Evolutionary conservation across 2,888 invertebrate species (phyloP).

Genomic region (Caenorhabditis auriculariae): DNA sequence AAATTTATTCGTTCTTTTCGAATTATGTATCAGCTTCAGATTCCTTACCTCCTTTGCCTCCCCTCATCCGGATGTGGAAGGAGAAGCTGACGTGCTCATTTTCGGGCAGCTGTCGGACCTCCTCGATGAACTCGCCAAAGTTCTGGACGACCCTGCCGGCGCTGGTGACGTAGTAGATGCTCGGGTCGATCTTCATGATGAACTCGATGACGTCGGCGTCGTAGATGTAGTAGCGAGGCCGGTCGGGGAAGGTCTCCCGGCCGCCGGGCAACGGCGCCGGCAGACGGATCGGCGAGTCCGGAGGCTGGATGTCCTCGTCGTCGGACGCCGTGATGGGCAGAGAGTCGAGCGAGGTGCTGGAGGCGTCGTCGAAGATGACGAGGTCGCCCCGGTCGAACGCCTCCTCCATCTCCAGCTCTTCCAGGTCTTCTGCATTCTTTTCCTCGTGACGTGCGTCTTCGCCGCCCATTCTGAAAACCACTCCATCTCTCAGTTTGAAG

Average conservation of each 20-base stretch:
- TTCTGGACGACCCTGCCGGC: slow-evolving; percentile 25
- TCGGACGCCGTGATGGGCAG: neutral
- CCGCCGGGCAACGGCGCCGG: too few relatives aligned
- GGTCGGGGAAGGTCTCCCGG: neutral
- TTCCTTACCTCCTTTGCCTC: slow-evolving; percentile 58
- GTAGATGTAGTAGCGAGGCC: neutral
- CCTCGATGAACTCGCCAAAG: slow-evolving; percentile 14
- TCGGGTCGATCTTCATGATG: neutral
- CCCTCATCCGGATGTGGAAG: slow-evolving; percentile 34
- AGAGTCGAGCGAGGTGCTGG: slow-evolving; percentile 15
- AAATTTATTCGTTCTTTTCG: too few relatives aligned
- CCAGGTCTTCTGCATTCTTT: too few relatives aligned
- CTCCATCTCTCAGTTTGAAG: too few relatives aligned
- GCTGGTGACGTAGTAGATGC: slow-evolving; percentile 24
- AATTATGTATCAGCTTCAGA: too few relatives aligned
- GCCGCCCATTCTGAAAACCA: too few relatives aligned
- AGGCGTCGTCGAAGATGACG: slow-evolving; percentile 15
- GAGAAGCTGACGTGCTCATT: slow-evolving; percentile 20
- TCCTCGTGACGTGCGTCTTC: too few relatives aligned
- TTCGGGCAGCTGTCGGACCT: slow-evolving; percentile 4
- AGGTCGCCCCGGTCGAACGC: slow-evolving; percentile 5
- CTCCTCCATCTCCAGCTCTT: slow-evolving; percentile 1
- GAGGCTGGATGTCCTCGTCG: too few relatives aligned
- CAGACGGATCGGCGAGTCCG: too few relatives aligned
- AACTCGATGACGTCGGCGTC: neutral